Conservation (phyloP, 2,888 invertebrate species). For the Suillia variegata region DNA sequence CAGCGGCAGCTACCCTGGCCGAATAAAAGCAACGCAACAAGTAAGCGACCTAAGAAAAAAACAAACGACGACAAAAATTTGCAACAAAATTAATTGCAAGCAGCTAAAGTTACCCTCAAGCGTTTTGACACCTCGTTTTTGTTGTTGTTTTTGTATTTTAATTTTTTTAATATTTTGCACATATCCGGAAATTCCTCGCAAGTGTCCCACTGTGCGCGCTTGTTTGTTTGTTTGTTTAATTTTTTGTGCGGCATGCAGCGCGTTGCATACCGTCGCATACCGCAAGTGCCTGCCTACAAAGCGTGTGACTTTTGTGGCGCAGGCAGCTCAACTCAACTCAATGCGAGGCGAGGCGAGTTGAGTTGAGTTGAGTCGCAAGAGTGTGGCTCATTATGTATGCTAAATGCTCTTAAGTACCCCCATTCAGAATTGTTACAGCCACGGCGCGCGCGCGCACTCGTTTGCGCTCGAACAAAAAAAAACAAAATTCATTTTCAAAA, state of each 20-base stretch:
- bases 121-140: background rate
- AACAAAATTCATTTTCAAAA: too few species aligned
- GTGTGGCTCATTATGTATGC: background rate
- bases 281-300: conserved; percentile 34
- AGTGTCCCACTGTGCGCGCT: conserved; percentile 5
- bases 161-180: too few species aligned
- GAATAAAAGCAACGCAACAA: conserved; percentile 27
- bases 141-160: too few species aligned
- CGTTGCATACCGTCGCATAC: conserved; percentile 25
- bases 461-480: too few species aligned
- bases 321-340: background rate
- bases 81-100: conserved; percentile 24
- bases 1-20: conserved; percentile 1
- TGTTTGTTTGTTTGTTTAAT: background rate
- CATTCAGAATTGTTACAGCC: background rate
- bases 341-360: too few species aligned
- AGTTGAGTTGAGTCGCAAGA: too few species aligned
- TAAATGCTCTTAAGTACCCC: conserved; percentile 3
- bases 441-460: too few species aligned
- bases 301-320: conserved; percentile 35
- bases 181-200: background rate
- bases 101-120: background rate
- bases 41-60: conserved; percentile 33
- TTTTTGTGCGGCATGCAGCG: background rate
- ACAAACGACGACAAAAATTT: conserved; percentile 20